Evolutionary conservation across 2,797 vertebrate genomes (phyloP).

Genomic region (Gymnoscopelus microlampas): DNA sequence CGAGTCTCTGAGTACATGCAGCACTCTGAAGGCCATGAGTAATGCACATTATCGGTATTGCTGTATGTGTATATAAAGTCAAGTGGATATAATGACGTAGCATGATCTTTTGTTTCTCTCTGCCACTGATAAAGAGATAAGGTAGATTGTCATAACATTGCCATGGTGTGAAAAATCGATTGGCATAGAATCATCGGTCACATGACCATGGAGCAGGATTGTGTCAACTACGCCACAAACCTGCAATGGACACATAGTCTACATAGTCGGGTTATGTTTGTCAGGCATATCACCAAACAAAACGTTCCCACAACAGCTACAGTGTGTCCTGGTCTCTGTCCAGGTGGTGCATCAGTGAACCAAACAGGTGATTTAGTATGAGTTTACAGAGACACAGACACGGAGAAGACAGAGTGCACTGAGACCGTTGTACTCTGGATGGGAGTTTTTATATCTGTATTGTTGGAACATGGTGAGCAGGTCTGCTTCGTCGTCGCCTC

Average conservation of each 20-base stretch:
- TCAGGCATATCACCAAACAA: neutral
- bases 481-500: neutral
- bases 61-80: neutral
- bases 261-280: neutral
- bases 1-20: neutral
- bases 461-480: neutral
- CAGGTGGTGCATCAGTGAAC: neutral
- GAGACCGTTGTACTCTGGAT: neutral
- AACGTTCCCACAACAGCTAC: neutral
- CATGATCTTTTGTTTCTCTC: neutral
- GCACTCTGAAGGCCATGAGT: neutral
- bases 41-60: neutral
- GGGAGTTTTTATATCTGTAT: neutral
- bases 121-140: no score
- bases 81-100: neutral
- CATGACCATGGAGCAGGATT: neutral
- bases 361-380: neutral
- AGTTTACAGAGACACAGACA: no score
- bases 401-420: neutral
- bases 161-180: neutral
- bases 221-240: neutral
- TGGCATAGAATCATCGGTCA: neutral
- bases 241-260: neutral
- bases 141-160: no score
- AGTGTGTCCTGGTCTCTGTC: neutral